A percentile compares a stretch with the other conserved stretches of the same genome.
Evolutionary conservation across 2,888 invertebrate genomes (phyloP).

Genomic region (Ornithoptera alexandrae): DNA sequence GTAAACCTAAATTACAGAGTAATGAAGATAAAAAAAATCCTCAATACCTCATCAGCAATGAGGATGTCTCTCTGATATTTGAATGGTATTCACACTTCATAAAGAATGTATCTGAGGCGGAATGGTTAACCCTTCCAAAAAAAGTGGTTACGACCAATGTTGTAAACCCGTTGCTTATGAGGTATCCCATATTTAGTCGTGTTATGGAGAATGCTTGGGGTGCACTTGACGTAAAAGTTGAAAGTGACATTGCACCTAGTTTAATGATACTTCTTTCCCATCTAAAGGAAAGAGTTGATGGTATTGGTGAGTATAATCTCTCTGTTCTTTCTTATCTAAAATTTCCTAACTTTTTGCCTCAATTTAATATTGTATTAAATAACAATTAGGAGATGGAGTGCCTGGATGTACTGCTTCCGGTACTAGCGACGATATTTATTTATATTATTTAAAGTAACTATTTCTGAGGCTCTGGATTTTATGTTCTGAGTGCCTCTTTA

Average conservation of each 20-base stretch:
- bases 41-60: constrained; percentile 61
- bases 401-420: too few relatives aligned
- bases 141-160: constrained; percentile 64
- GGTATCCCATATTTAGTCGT: constrained; percentile 80
- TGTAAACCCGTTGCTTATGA: constrained; percentile 73
- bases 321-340: too few relatives aligned
- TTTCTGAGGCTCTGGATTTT: too few relatives aligned
- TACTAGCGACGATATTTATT: too few relatives aligned
- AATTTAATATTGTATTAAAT: too few relatives aligned
- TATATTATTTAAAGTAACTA: too few relatives aligned
- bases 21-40: constrained; percentile 43
- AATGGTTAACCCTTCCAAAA: constrained; percentile 79
- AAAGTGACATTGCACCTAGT: constrained; percentile 77
- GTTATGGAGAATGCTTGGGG: constrained; percentile 75
- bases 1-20: constrained; percentile 54
- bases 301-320: constrained; percentile 50
- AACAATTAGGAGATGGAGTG: too few relatives aligned
- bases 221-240: constrained; percentile 76
- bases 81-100: constrained; percentile 82
- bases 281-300: constrained; percentile 72
- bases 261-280: constrained; percentile 79
- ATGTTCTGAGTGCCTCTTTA: background rate
- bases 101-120: constrained; percentile 76
- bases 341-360: too few relatives aligned
- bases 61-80: constrained; percentile 81